These are phyloP conservation scores for Cariama cristata DNA, from an alignment of 2,113 vertebrate species.

Conservation along the genomic window DNA sequence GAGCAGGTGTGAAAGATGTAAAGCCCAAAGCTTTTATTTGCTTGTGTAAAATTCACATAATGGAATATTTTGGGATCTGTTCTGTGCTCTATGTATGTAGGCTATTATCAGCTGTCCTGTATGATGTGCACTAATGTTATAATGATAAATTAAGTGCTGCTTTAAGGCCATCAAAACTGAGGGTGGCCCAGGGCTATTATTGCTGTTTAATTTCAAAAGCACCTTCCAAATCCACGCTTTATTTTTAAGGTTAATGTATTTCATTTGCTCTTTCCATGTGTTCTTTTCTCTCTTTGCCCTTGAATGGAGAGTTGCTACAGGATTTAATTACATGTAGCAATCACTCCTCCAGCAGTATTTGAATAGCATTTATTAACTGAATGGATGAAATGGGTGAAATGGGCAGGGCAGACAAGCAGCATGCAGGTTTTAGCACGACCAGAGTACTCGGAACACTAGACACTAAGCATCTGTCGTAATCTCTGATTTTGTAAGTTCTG, in stretches of 20 bases:
- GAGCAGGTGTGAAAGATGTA: not conserved
- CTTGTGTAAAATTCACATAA: not conserved
- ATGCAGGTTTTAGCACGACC: slow-evolving; percentile 59
- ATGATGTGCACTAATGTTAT: not conserved
- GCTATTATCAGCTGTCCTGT: not conserved
- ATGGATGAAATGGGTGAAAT: not conserved
- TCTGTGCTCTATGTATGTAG: not conserved
- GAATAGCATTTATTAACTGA: not conserved
- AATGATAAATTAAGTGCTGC: not conserved
- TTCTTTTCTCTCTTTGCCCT: not conserved
- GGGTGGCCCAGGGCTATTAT: not conserved
- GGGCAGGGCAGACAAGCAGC: slow-evolving; percentile 18
- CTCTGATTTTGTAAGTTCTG: not conserved
- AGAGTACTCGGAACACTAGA: not conserved
- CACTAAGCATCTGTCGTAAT: slow-evolving; percentile 42
- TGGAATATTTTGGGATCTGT: not conserved
- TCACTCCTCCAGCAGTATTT: not conserved
- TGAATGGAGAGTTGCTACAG: not conserved
- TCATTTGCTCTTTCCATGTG: not conserved
- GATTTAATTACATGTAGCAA: slow-evolving; percentile 14
- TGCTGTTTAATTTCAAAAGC: not conserved
- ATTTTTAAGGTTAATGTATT: not conserved
- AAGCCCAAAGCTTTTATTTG: not conserved
- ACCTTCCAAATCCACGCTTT: not conserved
- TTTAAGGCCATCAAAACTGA: not conserved